These are phyloP conservation scores for Hydra vulgaris DNA, from an alignment of 30 jellyfish, hydroid and myxozoan genomes.

Conservation along the genomic window DNA sequence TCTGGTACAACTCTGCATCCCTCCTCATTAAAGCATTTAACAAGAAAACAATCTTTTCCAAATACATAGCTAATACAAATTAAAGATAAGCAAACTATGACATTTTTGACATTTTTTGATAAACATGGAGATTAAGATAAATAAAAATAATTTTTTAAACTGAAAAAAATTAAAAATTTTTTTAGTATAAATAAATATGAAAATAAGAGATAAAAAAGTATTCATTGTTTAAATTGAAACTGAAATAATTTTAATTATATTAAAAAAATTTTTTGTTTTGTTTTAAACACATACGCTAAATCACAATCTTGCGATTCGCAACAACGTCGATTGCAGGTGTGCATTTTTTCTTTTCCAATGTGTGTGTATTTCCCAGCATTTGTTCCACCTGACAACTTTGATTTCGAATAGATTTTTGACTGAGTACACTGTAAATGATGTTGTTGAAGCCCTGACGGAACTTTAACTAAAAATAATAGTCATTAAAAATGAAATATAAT, in stretches of 20 bases:
- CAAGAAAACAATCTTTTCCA: constrained; percentile 92
- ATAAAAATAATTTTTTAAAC: no score
- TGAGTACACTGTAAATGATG: constrained; percentile 97
- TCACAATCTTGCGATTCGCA: constrained; percentile 91
- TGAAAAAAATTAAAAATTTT: no score
- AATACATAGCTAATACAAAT: constrained; percentile 49
- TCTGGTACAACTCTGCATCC: constrained; percentile 94
- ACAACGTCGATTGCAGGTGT: constrained; percentile 81
- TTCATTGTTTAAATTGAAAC: no score
- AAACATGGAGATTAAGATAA: no score
- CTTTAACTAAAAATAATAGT: constrained; percentile 48
- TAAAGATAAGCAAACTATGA: not conserved
- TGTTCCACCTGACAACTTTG: constrained; percentile 82
- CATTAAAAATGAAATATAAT: no score
- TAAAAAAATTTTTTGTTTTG: not conserved
- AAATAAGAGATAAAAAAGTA: no score
- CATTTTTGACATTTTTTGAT: not conserved
- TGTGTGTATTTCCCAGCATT: constrained; percentile 92
- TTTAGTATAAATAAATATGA: no score
- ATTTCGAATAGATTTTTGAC: constrained; percentile 64
- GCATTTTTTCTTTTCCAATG: constrained; percentile 90
- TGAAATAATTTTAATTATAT: no score
- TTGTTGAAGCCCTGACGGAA: constrained; percentile 75
- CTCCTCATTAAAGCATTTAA: constrained; percentile 77
- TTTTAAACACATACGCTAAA: constrained; percentile 42